A percentile compares a stretch with the other conserved stretches of the same genome.
Evolutionary conservation across 2,113 vertebrate species (phyloP).

Genomic region (Numenius arquata): DNA sequence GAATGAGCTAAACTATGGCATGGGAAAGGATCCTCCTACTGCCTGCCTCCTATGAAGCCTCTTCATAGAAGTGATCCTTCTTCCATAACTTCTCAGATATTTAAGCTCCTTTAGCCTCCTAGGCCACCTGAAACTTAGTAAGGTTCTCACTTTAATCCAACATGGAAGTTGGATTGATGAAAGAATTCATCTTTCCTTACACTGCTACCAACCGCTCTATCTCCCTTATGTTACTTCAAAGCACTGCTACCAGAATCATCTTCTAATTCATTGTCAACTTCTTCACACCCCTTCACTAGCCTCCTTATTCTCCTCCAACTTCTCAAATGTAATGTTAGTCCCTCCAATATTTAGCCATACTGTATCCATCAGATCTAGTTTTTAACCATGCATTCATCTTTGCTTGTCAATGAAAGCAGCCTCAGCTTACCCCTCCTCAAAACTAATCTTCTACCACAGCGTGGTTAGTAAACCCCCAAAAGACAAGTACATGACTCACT

Average conservation of each 20-base stretch:
- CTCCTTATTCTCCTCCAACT: neutral
- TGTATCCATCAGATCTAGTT: neutral
- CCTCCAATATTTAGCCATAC: neutral
- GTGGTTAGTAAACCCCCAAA: neutral
- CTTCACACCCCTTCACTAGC: neutral
- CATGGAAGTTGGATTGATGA: too few species aligned
- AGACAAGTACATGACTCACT: neutral
- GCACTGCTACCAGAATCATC: neutral
- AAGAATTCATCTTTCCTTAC: too few species aligned
- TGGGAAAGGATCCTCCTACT: neutral
- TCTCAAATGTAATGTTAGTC: neutral
- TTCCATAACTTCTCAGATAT: neutral
- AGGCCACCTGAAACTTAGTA: neutral
- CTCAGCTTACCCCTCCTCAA: neutral
- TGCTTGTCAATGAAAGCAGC: neutral
- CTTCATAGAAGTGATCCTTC: neutral
- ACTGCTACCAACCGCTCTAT: neutral
- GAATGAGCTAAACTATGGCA: neutral
- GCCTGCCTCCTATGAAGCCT: neutral
- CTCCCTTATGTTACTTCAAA: neutral
- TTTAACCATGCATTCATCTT: neutral
- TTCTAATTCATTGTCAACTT: neutral
- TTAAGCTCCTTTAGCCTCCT: neutral
- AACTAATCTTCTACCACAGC: accelerated
- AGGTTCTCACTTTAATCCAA: neutral